Conservation (phyloP, 2,113 vertebrate genomes). For the Lepus europaeus region DNA sequence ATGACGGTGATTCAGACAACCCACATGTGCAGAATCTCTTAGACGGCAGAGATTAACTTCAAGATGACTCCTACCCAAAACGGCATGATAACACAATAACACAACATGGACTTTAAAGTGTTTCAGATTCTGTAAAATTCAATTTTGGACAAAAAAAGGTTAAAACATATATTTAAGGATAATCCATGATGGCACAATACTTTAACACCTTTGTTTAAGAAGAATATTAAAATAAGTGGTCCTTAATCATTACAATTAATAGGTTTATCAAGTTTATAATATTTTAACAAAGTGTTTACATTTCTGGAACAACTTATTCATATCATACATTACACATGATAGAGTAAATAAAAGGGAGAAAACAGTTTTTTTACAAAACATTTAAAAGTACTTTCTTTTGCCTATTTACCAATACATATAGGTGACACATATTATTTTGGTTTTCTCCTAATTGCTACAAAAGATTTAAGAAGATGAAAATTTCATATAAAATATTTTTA, state of each 20-base stretch:
- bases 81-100: conserved; percentile 53
- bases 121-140: conserved; percentile 55
- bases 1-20: conserved; percentile 31
- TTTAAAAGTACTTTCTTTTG: conserved; percentile 64
- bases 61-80: conserved; percentile 56
- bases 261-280: conserved; percentile 49
- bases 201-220: conserved; percentile 41
- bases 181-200: conserved; percentile 22
- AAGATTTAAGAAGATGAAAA: conserved; percentile 61
- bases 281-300: conserved; percentile 75
- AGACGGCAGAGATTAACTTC: conserved; percentile 40
- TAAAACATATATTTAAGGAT: conserved; percentile 23
- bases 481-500: conserved; percentile 74
- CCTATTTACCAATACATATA: not conserved
- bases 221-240: conserved; percentile 59
- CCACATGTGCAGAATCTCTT: conserved; percentile 48
- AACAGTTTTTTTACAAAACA: conserved; percentile 43
- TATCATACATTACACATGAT: conserved; percentile 62
- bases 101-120: conserved; percentile 14
- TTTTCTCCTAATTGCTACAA: conserved; percentile 63
- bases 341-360: conserved; percentile 58
- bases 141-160: conserved; percentile 33
- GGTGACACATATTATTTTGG: conserved; percentile 45
- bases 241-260: conserved; percentile 26
- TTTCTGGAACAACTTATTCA: conserved; percentile 62